Base-by-base conservation (phyloP, 1,140 invertebrate species). In the Globodera rostochiensis region DNA sequence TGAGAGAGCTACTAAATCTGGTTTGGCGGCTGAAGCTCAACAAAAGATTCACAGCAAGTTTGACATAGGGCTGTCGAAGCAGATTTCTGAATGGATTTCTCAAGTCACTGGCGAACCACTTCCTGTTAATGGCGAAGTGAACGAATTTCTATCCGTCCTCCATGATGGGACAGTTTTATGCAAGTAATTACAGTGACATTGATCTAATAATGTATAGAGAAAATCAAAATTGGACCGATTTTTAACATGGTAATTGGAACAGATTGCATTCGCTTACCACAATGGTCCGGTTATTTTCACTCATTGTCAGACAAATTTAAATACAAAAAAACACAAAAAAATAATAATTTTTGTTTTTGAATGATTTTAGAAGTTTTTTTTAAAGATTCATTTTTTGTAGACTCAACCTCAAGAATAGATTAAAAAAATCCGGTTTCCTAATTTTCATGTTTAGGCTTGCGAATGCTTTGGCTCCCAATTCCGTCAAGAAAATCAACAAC, bases 31-130 rank as follows among this genome's bases (percentile, higher is more conserved):
- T 6, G 87, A 88, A 79, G 86, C 88, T 4, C 87, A 88, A 78
- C 84, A 88, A 74, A 88, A 88, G 79, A 85, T 88, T 45, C 84
- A 89, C 57, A 81, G 82, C 73, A 88, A 88, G 69, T 88, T 83
- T 73, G 87, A 88, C 45, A 36, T 71, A 45, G 73, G 79, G 21
- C 67, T 89, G 6, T 85, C 87, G 53, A 69, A 64, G 47, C 83
- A 88, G 75, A 84, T 89, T 53, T 69, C 89, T 46, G 47, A 53
- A 1, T 88, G 87, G 87, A 77, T 88, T 45, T 57, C 84, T 21
- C 15, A 75, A 1, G 57, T 79, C 21, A 80, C 80, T 36, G 87
- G 86, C 13, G 50, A 85, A 67, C 8, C 71, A 6, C 45, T 88
- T 64, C 74, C 84, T 73, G 80, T 80, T 6, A 60, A 60, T 60